Evolutionary conservation across 1,140 invertebrate genomes (phyloP).

Genomic region (Cherax quadricarinatus): DNA sequence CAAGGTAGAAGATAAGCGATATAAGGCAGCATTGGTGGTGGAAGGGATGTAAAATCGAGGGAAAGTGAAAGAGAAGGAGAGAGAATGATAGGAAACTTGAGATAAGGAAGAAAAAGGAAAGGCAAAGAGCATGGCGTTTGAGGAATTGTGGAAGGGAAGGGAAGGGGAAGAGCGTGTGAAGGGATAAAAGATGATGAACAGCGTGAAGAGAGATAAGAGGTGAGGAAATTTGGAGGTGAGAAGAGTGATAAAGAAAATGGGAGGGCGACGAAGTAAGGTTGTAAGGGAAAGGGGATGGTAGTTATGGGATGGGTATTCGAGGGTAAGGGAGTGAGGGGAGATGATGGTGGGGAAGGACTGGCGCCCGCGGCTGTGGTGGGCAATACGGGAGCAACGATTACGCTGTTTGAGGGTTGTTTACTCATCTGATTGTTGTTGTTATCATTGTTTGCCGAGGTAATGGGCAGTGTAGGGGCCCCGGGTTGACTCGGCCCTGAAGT

Average conservation of each 20-base stretch:
- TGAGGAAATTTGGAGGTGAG: background rate
- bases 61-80: background rate
- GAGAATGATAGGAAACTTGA: background rate
- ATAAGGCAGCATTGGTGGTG: no score
- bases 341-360: background rate
- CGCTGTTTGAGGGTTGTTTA: background rate
- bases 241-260: background rate
- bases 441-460: slow-evolving; percentile 17
- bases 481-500: background rate
- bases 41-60: no score
- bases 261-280: background rate
- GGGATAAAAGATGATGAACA: background rate
- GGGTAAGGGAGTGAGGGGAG: background rate
- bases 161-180: background rate
- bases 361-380: no score
- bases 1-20: no score
- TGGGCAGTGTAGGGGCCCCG: background rate
- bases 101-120: background rate
- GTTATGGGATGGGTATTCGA: background rate
- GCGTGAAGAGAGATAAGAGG: background rate
- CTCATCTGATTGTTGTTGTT: slow-evolving; percentile 4
- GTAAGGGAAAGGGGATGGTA: background rate
- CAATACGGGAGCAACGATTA: background rate
- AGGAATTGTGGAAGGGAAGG: background rate
- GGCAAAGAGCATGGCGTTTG: background rate